Percentiles rank a stretch among this genome's conserved stretches.
phyloP scores from a whole-genome alignment of 2,113 vertebrate genomes.

The Regulus satrapa region DNA sequence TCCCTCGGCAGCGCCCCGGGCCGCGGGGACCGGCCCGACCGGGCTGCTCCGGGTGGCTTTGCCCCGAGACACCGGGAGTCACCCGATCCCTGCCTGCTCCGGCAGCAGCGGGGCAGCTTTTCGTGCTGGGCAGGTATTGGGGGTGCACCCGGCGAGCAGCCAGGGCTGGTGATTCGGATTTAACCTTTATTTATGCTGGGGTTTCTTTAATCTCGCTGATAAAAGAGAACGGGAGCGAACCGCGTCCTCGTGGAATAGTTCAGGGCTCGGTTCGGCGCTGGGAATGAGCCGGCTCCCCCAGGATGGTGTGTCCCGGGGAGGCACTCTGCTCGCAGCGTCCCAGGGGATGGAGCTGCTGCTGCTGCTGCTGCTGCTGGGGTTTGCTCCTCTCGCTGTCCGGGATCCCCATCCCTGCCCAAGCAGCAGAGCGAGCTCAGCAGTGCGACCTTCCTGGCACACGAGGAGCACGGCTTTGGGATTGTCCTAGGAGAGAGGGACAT shows the following conservation, averaged over 20 bases:
- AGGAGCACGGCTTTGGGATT: neutral
- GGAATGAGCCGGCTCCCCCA: neutral
- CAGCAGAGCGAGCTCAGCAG: neutral
- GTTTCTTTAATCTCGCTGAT: neutral
- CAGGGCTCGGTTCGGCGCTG: neutral
- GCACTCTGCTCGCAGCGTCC: neutral
- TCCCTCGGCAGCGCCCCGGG: neutral
- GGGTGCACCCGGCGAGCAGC: neutral
- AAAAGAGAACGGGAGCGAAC: neutral
- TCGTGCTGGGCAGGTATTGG: neutral
- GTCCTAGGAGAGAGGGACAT: neutral
- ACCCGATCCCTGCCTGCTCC: neutral
- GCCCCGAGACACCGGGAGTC: neutral
- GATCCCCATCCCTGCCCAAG: neutral
- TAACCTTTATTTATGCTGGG: neutral
- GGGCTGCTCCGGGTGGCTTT: neutral
- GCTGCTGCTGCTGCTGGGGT: no score
- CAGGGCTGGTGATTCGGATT: neutral
- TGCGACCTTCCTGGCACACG: neutral
- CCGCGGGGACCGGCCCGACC: neutral
- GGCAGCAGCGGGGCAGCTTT: neutral
- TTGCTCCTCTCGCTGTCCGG: accelerated
- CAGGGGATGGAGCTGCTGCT: neutral
- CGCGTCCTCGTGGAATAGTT: neutral
- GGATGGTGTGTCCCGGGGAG: neutral